phyloP scores from a whole-genome alignment of 2,113 vertebrate genomes.

The Otis tarda region DNA sequence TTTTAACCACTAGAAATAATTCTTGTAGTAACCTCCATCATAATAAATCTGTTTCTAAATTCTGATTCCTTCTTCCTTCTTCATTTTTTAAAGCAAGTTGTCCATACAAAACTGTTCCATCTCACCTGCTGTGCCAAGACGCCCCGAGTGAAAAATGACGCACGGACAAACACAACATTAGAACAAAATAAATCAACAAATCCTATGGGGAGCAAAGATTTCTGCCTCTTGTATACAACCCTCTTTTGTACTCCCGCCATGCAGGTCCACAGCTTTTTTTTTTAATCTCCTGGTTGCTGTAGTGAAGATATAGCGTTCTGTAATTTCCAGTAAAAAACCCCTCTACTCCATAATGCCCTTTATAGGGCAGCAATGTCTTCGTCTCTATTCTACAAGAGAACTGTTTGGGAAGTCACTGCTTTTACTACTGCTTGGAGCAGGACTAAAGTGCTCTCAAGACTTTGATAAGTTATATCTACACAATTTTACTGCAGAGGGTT shows the following conservation, averaged over 20 bases:
- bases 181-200: neutral
- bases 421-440: neutral
- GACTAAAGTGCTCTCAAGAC: neutral
- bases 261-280: neutral
- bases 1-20: neutral
- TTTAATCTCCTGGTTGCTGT: neutral
- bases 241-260: neutral
- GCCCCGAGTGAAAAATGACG: neutral
- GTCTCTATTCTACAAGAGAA: neutral
- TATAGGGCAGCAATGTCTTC: neutral
- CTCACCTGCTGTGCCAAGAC: neutral
- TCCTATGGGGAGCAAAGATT: neutral
- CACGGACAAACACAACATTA: neutral
- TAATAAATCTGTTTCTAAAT: neutral
- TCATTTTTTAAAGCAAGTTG: neutral
- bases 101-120: neutral
- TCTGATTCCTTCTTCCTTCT: neutral
- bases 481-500: neutral
- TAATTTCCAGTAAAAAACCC: neutral
- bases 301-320: neutral
- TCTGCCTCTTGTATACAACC: neutral
- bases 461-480: slow-evolving; percentile 3
- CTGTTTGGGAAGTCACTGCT: neutral
- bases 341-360: neutral
- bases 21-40: neutral